Evolutionary conservation across 2,888 invertebrate genomes (phyloP), one percentile per base, ranked within the genome.

Genomic region (Sinopyrophorus schimmeli): DNA sequence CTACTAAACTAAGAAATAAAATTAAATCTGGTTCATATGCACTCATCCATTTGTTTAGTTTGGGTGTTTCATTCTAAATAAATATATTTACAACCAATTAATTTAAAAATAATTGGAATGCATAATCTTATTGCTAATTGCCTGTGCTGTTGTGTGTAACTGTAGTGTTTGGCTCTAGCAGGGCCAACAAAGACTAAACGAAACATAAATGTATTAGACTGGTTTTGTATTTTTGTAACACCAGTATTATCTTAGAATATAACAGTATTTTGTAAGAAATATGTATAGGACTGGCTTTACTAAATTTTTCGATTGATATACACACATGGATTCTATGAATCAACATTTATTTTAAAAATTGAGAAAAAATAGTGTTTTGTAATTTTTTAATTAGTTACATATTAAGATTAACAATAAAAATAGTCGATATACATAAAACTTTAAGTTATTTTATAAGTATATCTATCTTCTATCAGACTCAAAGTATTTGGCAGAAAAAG

Each of bases 281-380:
- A 42, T 32, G 31, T 42, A 31, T 42, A 32, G 17, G 3, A 12
- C 16, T 14, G 23, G 23, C 31, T 41, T 31, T 24, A 16, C 14
- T 39, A 38, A 30, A 38, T 9, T 38, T 46, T 46, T 37, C n/a
- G 39, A 40, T 12, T 28, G 31, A 38, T 46, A 44, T 43, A 43
- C 42, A 21, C 9, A 2, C 27, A 11, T 18, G 21, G 20, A 40
- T 43, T 35, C 11, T n/a, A 32, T 18, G 28, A 41, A 43, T 32
- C 15, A 26, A n/a, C 35, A 18, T 24, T 35, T 35, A 28, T 30
- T 43, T 41, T 31, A 14, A 20, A 40, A 30, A 23, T 31, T n/a
- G n/a, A n/a, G n/a, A n/a, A n/a, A n/a, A n/a, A n/a, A n/a, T n/a
- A n/a, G n/a, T n/a, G n/a, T n/a, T n/a, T n/a, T n/a, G n/a, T n/a